These are phyloP conservation scores for Drosophila asahinai DNA, from an alignment of 1,140 invertebrate species.

Conservation along the genomic window DNA sequence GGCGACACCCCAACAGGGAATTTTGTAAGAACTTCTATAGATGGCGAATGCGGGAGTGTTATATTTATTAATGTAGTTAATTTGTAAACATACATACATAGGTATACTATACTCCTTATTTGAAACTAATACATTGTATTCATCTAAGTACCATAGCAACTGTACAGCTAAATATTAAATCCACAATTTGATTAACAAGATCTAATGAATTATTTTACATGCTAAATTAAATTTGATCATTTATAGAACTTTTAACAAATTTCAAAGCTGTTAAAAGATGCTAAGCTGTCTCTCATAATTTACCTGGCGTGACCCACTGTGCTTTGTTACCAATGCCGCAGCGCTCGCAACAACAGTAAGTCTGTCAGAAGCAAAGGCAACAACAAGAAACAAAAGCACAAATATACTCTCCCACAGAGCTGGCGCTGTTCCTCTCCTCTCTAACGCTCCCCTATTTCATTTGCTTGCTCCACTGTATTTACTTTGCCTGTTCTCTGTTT, in stretches of 20 bases:
- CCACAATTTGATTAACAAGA: background rate
- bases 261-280: background rate
- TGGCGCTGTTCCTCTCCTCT: background rate
- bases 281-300: background rate
- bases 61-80: too few relatives aligned
- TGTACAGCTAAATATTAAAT: too few relatives aligned
- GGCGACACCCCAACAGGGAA: conserved; percentile 9
- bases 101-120: background rate
- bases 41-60: conserved; percentile 4
- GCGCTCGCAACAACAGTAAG: conserved; percentile 22
- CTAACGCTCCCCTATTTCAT: conserved; percentile 9
- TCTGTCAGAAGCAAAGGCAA: conserved; percentile 18
- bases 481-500: conserved; percentile 20
- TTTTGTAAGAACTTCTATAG: conserved; percentile 20
- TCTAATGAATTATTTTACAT: background rate
- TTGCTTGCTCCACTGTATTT: conserved; percentile 15
- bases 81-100: too few relatives aligned
- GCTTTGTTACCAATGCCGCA: conserved; percentile 2
- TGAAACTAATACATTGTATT: too few relatives aligned
- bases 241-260: background rate
- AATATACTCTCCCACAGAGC: conserved; percentile 2
- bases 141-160: background rate
- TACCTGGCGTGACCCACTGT: conserved; percentile 11
- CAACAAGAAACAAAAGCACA: conserved; percentile 26
- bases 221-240: too few relatives aligned